These are phyloP conservation scores for Triplophysa rosa DNA, from an alignment of 2,113 vertebrate species.

Conservation along the genomic window DNA sequence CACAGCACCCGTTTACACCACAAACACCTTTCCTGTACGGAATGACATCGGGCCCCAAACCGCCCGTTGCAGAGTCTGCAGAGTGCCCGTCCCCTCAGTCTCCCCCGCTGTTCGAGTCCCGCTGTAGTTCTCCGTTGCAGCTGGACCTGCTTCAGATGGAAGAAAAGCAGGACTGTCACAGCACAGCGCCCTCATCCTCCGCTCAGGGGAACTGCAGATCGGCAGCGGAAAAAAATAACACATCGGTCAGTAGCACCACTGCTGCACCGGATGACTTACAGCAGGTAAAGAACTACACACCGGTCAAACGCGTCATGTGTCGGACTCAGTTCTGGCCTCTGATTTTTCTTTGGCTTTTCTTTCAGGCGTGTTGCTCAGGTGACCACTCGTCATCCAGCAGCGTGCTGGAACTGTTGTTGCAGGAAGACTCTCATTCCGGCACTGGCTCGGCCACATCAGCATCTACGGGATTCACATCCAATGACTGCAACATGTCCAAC, in stretches of 20 bases:
- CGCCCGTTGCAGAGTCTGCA: slow-evolving; percentile 53
- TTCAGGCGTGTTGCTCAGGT: slow-evolving; percentile 61
- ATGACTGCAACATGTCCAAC: slow-evolving; percentile 75
- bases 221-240: slow-evolving; percentile 40
- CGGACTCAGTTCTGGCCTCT: not conserved
- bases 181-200: slow-evolving; percentile 28
- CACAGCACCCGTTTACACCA: slow-evolving; percentile 69
- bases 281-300: slow-evolving; percentile 65
- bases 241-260: slow-evolving; percentile 56
- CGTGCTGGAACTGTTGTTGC: slow-evolving; percentile 82
- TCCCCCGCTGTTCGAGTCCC: slow-evolving; percentile 84
- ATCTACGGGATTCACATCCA: slow-evolving; percentile 78
- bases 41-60: slow-evolving; percentile 67
- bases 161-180: slow-evolving; percentile 79
- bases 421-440: slow-evolving; percentile 83
- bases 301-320: not conserved
- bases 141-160: slow-evolving; percentile 92
- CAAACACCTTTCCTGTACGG: slow-evolving; percentile 70
- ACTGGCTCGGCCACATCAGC: slow-evolving; percentile 83
- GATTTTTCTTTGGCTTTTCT: not conserved
- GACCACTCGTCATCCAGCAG: slow-evolving; percentile 84
- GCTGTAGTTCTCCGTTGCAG: slow-evolving; percentile 91
- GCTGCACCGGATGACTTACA: slow-evolving; percentile 56
- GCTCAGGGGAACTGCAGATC: slow-evolving; percentile 46
- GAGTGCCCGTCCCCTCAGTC: slow-evolving; percentile 72